Base-by-base conservation (phyloP, 2,113 vertebrate genomes). In the Sphaerodactylus townsendi region DNA sequence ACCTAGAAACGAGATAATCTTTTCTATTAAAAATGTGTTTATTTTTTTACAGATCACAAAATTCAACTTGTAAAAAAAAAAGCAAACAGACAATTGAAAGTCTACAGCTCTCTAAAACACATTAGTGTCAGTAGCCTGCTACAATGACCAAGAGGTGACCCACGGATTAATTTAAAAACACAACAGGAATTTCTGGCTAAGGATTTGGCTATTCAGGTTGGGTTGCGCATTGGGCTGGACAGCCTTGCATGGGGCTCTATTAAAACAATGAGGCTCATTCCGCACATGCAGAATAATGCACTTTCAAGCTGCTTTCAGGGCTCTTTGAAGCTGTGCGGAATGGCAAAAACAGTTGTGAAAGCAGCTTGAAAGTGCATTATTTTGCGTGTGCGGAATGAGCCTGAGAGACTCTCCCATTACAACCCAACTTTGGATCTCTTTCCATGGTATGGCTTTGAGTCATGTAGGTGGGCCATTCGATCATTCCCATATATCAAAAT, bases 11-110 rank as follows among this genome's bases (percentile, higher is more conserved):
- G 35, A 81, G 46, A 53, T 2, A 50, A 13, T 2, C 3, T 15
- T 28, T 70, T 10, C 7, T 59, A 23, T 41, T 41, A 81, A 80
- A 48, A 21, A 19, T 73, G 15, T 73, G 25, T n/a, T 56, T 30
- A 44, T 71, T 81, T 48, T n/a, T 71, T 81, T 41, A 81, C 33
- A 71, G 30, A 56, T 59, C 7, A 37, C 62, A 80, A 21, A 71
- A n/a, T 4, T 71, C 35, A 41, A 28, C 10, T 48, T 30, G 46
- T 65, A 10, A 69, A 65, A 69, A 33, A 46, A 3, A 25, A 28
- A 72, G 17, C 10, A 9, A 56, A 70, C 19, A 33, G 10, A 21
- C 14, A 65, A 66, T 3, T 17, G 11, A 37, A 59, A 80, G 19
- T 50, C 19, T 68, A 35, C n/a, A 68, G 41, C 8, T 10, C 10